A percentile compares a stretch with the other conserved stretches of the same genome.
phyloP scores from a whole-genome alignment of 2,113 vertebrate genomes.

The Spea multiplicata region DNA sequence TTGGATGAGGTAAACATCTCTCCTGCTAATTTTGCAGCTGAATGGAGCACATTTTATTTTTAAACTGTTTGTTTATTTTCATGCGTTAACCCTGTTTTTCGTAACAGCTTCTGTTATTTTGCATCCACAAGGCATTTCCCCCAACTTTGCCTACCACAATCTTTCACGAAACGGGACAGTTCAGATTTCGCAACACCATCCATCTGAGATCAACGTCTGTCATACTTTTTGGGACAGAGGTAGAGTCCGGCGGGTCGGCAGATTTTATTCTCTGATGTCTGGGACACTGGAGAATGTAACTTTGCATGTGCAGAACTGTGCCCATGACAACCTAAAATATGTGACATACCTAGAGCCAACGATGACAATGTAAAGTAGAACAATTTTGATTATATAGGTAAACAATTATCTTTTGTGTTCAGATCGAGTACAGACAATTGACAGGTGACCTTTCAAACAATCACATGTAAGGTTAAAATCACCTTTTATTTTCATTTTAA shows the following conservation, averaged over 20 bases:
- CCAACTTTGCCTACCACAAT: not conserved
- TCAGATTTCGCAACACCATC: no score
- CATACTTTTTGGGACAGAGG: no score
- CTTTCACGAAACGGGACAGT: no score
- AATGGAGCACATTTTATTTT: conserved; percentile 53
- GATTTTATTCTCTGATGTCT: no score
- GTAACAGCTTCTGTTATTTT: not conserved
- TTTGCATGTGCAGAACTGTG: no score
- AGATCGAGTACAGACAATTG: not conserved
- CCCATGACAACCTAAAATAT: no score
- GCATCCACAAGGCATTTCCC: not conserved
- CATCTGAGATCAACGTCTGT: no score
- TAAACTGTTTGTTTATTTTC: conserved; percentile 18
- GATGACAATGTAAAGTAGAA: no score
- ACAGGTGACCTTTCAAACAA: conserved; percentile 13
- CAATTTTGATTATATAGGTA: not conserved
- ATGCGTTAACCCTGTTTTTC: conserved; percentile 6
- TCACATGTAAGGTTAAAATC: conserved; percentile 7
- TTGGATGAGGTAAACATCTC: conserved; percentile 54
- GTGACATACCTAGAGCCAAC: no score
- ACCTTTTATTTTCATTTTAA: conserved; percentile 36
- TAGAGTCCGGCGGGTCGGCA: no score
- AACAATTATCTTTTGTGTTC: not conserved
- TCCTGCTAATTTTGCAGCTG: conserved; percentile 54
- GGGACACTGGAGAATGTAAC: no score